phyloP scores from a whole-genome alignment of 2,888 invertebrate species.

The Phrixothrix hirtus region DNA sequence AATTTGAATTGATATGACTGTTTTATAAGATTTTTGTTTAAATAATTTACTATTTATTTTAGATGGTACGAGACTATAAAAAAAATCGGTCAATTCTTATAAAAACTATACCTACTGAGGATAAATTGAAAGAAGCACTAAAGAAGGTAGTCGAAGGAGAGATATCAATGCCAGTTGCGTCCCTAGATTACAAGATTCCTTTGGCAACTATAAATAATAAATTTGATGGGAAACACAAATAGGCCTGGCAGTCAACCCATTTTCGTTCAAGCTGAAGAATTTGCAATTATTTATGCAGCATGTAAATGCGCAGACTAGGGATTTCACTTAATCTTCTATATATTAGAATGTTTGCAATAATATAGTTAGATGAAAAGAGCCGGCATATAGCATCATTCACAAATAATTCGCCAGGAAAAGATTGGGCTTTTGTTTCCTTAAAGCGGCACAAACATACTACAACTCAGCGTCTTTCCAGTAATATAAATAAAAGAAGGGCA shows the following conservation, averaged over 20 bases:
- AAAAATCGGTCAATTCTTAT: no score
- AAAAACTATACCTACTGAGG: no score
- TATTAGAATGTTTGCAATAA: conserved; percentile 34
- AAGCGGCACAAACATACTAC: conserved; percentile 34
- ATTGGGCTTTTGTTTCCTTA: conserved; percentile 32
- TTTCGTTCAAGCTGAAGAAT: no score
- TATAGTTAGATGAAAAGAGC: conserved; percentile 35
- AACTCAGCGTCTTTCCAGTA: conserved; percentile 8
- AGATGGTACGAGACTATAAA: no score
- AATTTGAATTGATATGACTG: no score
- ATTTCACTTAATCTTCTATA: conserved; percentile 31
- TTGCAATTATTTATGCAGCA: no score
- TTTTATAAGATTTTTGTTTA: no score
- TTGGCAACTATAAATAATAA: conserved; percentile 15
- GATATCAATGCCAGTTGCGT: conserved; percentile 6
- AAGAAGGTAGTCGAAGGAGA: conserved; percentile 16
- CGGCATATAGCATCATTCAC: conserved; percentile 28
- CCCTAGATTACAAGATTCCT: conserved; percentile 2
- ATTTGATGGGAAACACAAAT: conserved; percentile 1
- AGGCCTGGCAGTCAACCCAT: conserved; percentile 23
- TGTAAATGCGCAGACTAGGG: conserved; percentile 36
- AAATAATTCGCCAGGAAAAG: conserved; percentile 33
- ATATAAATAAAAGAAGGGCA: conserved; percentile 3
- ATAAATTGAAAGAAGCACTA: conserved; percentile 4
- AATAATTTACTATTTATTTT: no score